Conservation (phyloP, 2,888 invertebrate species). For the Ypsolopha scabrella region DNA sequence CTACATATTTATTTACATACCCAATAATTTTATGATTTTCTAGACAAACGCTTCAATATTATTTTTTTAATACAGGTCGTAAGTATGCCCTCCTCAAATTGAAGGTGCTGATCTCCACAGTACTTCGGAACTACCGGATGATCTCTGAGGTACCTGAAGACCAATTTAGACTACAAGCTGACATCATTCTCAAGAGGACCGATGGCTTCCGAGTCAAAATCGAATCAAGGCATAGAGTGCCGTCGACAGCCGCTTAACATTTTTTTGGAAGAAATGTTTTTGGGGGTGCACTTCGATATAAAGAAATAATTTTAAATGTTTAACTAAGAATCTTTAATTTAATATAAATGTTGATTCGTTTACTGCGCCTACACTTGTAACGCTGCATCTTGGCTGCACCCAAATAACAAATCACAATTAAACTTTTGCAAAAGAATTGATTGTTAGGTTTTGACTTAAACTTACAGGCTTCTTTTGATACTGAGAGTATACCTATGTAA, state of each 20-base stretch:
- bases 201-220: slow-evolving; percentile 79
- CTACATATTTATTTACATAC: too few relatives aligned
- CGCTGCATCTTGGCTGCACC: too few relatives aligned
- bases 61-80: slow-evolving; percentile 55
- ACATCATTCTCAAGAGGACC: slow-evolving; percentile 79
- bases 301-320: too few relatives aligned
- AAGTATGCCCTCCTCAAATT: slow-evolving; percentile 85
- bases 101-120: slow-evolving; percentile 79
- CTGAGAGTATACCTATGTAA: too few relatives aligned
- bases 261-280: neutral
- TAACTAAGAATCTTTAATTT: neutral
- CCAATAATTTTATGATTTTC: too few relatives aligned
- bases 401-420: too few relatives aligned
- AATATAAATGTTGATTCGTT: neutral
- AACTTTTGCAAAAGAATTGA: too few relatives aligned
- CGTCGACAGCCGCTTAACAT: slow-evolving; percentile 14
- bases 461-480: too few relatives aligned
- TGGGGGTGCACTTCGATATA: neutral
- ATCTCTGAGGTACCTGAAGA: slow-evolving; percentile 73
- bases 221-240: slow-evolving; percentile 68
- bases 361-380: neutral
- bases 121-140: slow-evolving; percentile 76
- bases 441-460: too few relatives aligned
- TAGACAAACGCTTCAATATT: too few relatives aligned
- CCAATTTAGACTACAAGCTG: slow-evolving; percentile 76